Percentiles rank a stretch among this genome's conserved stretches.
Conservation (phyloP, 2,888 invertebrate genomes). For the Diabrotica balteata region DNA sequence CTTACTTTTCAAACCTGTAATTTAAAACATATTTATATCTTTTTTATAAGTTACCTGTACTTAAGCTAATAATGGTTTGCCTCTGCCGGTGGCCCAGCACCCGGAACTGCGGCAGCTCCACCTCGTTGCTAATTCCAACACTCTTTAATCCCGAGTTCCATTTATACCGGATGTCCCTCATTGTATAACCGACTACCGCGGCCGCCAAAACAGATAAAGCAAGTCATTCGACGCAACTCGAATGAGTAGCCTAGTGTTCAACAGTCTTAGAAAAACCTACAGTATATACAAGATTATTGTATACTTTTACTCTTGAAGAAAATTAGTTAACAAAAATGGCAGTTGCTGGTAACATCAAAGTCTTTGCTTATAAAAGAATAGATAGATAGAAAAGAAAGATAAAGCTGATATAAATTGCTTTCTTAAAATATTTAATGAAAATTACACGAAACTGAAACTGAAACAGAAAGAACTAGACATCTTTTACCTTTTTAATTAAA, state of each 20-base stretch:
- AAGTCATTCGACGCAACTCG: constrained; percentile 55
- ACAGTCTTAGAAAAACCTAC: constrained; percentile 3
- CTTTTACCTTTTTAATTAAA: no score
- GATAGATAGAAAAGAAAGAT: no score
- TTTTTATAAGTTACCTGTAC: constrained; percentile 79
- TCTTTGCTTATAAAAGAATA: no score
- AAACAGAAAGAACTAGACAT: no score
- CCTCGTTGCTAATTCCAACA: constrained; percentile 94
- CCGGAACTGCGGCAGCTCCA: constrained; percentile 96
- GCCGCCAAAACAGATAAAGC: constrained; percentile 62
- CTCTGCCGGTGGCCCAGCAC: constrained; percentile 96
- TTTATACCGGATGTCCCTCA: constrained; percentile 96
- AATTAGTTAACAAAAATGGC: no score
- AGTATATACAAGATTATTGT: no score
- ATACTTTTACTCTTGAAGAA: no score
- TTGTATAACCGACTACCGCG: constrained; percentile 90
- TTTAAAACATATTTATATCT: neutral
- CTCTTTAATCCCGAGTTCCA: constrained; percentile 93
- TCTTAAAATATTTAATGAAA: no score
- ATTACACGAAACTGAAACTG: no score
- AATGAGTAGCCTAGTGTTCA: constrained; percentile 41
- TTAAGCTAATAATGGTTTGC: constrained; percentile 91
- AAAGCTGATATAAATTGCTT: no score
- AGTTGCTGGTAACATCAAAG: no score
- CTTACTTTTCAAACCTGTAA: neutral